phyloP scores from a whole-genome alignment of 2,797 vertebrate species.

The Sparus aurata region DNA sequence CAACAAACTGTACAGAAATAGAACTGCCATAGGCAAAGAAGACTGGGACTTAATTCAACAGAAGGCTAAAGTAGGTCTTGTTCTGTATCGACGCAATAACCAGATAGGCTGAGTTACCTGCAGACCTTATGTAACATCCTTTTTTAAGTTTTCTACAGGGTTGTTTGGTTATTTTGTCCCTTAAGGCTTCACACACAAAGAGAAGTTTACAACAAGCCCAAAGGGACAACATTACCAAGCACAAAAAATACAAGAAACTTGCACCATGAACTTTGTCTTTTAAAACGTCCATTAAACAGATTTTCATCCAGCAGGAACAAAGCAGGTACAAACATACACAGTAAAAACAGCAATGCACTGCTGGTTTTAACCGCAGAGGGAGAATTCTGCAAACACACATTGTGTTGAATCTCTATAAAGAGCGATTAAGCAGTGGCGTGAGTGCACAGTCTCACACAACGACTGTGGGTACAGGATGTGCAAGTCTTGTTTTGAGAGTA shows the following conservation, averaged over 20 bases:
- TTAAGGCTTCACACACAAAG: conserved; percentile 7
- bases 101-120: conserved; percentile 11
- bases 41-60: background rate
- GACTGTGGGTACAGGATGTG: background rate
- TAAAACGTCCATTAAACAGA: background rate
- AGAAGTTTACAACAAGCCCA: background rate
- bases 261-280: conserved; percentile 13
- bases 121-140: background rate
- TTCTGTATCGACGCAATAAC: background rate
- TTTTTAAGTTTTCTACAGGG: background rate
- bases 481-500: conserved; percentile 22
- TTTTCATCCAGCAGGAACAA: background rate
- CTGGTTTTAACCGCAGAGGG: background rate
- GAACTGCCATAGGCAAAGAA: background rate
- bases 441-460: background rate
- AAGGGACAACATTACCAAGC: conserved; percentile 11
- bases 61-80: background rate
- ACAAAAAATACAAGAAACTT: conserved; percentile 3
- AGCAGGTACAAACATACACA: background rate
- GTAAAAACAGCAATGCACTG: background rate
- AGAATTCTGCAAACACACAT: background rate
- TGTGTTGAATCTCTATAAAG: conserved; percentile 9
- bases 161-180: conserved; percentile 12
- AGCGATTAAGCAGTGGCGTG: conserved; percentile 9
- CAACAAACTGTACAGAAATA: background rate